Evolutionary conservation across 2,888 invertebrate species (phyloP), one percentile per base, ranked within the genome.

Genomic region (Helobdella robusta): DNA sequence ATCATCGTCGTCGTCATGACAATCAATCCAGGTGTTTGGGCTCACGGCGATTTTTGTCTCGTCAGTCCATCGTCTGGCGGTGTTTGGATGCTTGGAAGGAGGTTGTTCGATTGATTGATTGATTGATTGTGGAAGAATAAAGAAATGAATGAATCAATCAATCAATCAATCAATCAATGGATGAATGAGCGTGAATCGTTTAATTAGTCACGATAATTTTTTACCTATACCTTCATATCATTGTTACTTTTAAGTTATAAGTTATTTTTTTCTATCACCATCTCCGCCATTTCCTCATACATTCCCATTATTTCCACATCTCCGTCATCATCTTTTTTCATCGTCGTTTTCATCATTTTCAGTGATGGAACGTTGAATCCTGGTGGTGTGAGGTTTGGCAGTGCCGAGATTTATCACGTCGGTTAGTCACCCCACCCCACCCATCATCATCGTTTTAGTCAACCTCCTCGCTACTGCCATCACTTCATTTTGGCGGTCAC

Each of bases 281-380:
- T n/a, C n/a, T n/a, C n/a, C n/a, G n/a, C n/a, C n/a, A n/a, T n/a
- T n/a, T n/a, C n/a, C n/a, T n/a, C n/a, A n/a, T n/a, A n/a, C n/a
- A n/a, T n/a, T n/a, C n/a, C n/a, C n/a, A n/a, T n/a, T n/a, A n/a
- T n/a, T n/a, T n/a, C n/a, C n/a, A n/a, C n/a, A n/a, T n/a, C n/a
- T n/a, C n/a, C n/a, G n/a, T n/a, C n/a, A n/a, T n/a, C n/a, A n/a
- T n/a, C n/a, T n/a, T n/a, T n/a, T n/a, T n/a, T n/a, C n/a, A n/a
- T n/a, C n/a, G n/a, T n/a, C n/a, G n/a, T n/a, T n/a, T n/a, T 32
- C 44, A 23, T 32, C 25, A 23, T 8, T 50, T 73, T 36, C 72
- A 81, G 83, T 76, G 84, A 84, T 75, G 83, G 83, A 0, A 83
- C 83, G 0, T 73, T 84, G 48, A 84, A 84, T 73, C 83, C 84